Evolutionary conservation across 2,888 invertebrate species (phyloP).

Genomic region (Octonoba sinensis): DNA sequence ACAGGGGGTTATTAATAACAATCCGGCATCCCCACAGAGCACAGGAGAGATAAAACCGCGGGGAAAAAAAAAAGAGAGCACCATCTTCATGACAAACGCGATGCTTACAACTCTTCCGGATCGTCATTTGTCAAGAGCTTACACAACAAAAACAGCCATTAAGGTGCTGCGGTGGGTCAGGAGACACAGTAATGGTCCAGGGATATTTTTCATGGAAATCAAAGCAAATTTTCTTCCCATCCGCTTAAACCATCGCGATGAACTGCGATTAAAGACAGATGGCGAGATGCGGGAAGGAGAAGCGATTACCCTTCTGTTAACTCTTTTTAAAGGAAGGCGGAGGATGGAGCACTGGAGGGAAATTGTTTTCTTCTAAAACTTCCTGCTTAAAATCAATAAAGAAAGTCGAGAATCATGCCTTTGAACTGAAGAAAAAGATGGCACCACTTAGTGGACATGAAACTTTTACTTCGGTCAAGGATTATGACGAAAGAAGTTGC

Average conservation of each 20-base stretch:
- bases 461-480: too few relatives aligned
- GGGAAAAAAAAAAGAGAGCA: neutral
- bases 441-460: too few relatives aligned
- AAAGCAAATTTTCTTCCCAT: neutral
- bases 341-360: neutral
- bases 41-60: too few relatives aligned
- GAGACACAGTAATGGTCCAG: conserved; percentile 6
- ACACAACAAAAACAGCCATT: conserved; percentile 19
- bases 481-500: too few relatives aligned
- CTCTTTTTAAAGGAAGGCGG: neutral
- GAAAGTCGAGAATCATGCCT: too few relatives aligned
- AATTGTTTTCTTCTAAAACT: too few relatives aligned
- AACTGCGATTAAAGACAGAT: conserved; percentile 35
- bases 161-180: conserved; percentile 1
- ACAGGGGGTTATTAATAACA: too few relatives aligned
- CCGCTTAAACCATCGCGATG: too few relatives aligned
- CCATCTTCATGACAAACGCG: conserved; percentile 20
- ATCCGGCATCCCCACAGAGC: too few relatives aligned
- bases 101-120: conserved; percentile 14
- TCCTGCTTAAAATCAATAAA: too few relatives aligned
- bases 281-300: neutral
- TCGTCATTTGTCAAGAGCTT: conserved; percentile 25
- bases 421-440: too few relatives aligned
- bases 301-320: too few relatives aligned
- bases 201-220: conserved; percentile 31